Evolutionary conservation across 2,113 vertebrate genomes (phyloP).

Genomic region (Falcunculus frontatus): DNA sequence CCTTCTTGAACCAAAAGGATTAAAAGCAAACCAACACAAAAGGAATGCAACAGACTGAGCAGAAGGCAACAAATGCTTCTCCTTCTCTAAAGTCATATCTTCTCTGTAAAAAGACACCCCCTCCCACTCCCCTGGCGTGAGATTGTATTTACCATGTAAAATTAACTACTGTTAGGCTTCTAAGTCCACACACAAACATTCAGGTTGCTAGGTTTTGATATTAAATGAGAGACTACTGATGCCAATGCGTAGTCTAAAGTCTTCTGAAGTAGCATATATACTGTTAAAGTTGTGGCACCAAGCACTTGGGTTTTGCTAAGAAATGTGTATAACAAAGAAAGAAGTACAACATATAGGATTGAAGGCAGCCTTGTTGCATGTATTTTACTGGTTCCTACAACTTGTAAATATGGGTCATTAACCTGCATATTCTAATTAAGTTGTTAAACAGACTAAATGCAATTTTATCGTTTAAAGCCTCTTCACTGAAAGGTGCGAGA

Average conservation of each 20-base stretch:
- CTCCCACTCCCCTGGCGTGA: not conserved
- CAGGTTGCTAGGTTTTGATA: conserved; percentile 45
- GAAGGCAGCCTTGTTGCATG: conserved; percentile 68
- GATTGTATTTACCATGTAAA: conserved; percentile 45
- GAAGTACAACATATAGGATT: conserved; percentile 51
- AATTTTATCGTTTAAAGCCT: conserved; percentile 51
- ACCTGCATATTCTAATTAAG: conserved; percentile 28
- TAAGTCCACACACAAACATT: conserved; percentile 54
- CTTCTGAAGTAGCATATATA: conserved; percentile 23
- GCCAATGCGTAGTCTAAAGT: conserved; percentile 49
- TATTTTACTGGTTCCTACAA: conserved; percentile 52
- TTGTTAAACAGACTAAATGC: conserved; percentile 34
- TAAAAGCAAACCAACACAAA: not conserved
- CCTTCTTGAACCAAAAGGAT: conserved; percentile 51
- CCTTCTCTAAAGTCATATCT: conserved; percentile 14
- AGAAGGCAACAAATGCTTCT: conserved; percentile 64
- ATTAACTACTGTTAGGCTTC: conserved; percentile 42
- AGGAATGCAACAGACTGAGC: conserved; percentile 52
- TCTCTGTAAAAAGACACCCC: conserved; percentile 33
- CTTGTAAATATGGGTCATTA: conserved; percentile 28
- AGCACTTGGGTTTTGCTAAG: conserved; percentile 62
- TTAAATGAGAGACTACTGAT: conserved; percentile 48
- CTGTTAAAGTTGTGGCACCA: conserved; percentile 61
- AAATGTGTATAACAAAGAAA: conserved; percentile 18
- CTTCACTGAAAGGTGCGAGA: conserved; percentile 25